A percentile compares a stretch with the other conserved stretches of the same genome.
These are phyloP conservation scores for Caligus rogercresseyi DNA, from an alignment of 1,140 invertebrate genomes.

Conservation along the genomic window DNA sequence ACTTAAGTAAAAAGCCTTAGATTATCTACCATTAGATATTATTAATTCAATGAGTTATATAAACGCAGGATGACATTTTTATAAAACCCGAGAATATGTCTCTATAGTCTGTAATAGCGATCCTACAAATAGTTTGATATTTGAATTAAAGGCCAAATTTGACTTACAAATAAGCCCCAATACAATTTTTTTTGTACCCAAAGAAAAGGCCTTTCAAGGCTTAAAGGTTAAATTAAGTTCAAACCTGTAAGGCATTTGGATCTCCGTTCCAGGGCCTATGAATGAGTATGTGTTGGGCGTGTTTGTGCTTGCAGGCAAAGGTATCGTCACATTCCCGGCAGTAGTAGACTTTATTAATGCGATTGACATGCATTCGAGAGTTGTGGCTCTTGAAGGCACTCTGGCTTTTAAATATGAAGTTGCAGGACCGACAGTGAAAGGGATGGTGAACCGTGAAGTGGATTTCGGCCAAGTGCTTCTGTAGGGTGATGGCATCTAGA, in stretches of 20 bases:
- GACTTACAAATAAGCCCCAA: no score
- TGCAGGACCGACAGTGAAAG: neutral
- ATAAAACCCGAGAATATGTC: no score
- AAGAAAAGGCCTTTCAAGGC: no score
- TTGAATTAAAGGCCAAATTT: no score
- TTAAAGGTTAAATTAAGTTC: no score
- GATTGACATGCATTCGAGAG: neutral
- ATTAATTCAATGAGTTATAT: no score
- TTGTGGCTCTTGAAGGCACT: neutral
- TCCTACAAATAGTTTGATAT: no score
- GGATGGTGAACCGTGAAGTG: neutral
- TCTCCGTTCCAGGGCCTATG: neutral
- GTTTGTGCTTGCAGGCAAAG: neutral
- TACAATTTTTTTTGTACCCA: no score
- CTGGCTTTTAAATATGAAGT: neutral
- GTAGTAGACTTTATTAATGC: neutral
- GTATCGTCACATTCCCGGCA: neutral
- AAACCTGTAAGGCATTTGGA: neutral
- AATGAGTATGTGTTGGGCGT: neutral
- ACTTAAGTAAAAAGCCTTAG: no score
- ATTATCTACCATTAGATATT: no score
- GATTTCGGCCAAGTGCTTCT: neutral
- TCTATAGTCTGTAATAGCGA: no score
- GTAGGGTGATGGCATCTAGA: neutral
- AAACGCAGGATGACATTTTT: no score